phyloP scores from a whole-genome alignment of 1,140 invertebrate genomes.

The Lethrus apterus region DNA sequence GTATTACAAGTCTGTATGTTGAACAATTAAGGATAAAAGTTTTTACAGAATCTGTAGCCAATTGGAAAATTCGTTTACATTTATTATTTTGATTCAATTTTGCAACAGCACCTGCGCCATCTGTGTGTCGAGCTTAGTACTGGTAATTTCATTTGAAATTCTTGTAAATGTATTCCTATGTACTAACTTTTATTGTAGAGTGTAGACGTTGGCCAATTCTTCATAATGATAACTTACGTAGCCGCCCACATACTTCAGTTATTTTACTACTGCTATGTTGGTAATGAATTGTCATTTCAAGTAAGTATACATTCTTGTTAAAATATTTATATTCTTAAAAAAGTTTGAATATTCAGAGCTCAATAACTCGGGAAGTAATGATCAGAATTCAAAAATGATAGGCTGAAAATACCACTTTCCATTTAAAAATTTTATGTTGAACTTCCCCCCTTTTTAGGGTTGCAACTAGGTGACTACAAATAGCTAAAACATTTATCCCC shows the following conservation, averaged over 20 bases:
- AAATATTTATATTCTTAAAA: too few species aligned
- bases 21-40: too few species aligned
- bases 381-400: too few species aligned
- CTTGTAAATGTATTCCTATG: neutral
- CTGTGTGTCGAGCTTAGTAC: slow-evolving; percentile 1
- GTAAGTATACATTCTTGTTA: too few species aligned
- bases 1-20: neutral
- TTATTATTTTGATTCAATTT: slow-evolving; percentile 5
- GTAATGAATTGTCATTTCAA: neutral
- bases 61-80: slow-evolving; percentile 9
- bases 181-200: too few species aligned
- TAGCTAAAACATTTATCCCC: too few species aligned
- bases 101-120: slow-evolving; percentile 1
- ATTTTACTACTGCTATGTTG: slow-evolving; percentile 12
- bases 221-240: slow-evolving; percentile 5
- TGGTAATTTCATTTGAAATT: neutral
- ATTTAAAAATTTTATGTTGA: too few species aligned
- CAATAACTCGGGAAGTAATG: too few species aligned
- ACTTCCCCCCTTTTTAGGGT: too few species aligned
- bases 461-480: too few species aligned
- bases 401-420: too few species aligned
- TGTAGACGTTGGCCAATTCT: neutral
- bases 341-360: too few species aligned
- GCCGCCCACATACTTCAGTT: slow-evolving; percentile 4
- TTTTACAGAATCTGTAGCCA: slow-evolving; percentile 5